Evolutionary conservation across 2,888 invertebrate genomes (phyloP).

Genomic region (Bimastos eiseni): DNA sequence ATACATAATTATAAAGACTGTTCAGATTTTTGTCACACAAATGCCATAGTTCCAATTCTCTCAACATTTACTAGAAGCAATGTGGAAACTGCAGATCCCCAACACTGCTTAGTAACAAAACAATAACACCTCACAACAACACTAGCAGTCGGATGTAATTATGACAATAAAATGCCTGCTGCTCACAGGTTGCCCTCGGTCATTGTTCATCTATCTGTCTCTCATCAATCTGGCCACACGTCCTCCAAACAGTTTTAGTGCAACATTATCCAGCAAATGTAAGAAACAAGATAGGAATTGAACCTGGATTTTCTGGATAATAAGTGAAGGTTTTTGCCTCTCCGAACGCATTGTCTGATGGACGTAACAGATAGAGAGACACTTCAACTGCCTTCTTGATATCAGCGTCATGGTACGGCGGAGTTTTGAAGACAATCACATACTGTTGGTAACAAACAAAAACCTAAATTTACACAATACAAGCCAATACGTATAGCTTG

Average conservation of each 20-base stretch:
- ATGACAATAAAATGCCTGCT: no score
- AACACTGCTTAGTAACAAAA: not conserved
- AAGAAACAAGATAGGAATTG: not conserved
- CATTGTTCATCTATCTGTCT: no score
- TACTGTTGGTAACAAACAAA: not conserved
- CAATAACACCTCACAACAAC: not conserved
- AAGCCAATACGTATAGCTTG: not conserved
- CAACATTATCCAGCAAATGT: not conserved
- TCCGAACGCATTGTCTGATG: constrained; percentile 8
- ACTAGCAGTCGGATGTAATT: no score
- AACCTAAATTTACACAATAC: not conserved
- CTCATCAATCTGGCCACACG: not conserved
- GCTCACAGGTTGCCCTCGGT: no score
- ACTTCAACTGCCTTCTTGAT: constrained; percentile 23
- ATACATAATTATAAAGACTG: no score
- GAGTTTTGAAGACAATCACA: constrained; percentile 23
- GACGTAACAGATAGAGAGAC: not conserved
- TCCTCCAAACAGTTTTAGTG: not conserved
- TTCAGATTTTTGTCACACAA: not conserved
- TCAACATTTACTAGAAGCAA: not conserved
- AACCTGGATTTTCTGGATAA: constrained; percentile 25
- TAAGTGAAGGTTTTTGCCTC: constrained; percentile 23
- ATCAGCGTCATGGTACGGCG: constrained; percentile 13
- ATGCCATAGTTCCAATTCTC: not conserved
- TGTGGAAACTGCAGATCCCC: not conserved